phyloP scores from a whole-genome alignment of 2,113 vertebrate species.

The Naja naja region DNA sequence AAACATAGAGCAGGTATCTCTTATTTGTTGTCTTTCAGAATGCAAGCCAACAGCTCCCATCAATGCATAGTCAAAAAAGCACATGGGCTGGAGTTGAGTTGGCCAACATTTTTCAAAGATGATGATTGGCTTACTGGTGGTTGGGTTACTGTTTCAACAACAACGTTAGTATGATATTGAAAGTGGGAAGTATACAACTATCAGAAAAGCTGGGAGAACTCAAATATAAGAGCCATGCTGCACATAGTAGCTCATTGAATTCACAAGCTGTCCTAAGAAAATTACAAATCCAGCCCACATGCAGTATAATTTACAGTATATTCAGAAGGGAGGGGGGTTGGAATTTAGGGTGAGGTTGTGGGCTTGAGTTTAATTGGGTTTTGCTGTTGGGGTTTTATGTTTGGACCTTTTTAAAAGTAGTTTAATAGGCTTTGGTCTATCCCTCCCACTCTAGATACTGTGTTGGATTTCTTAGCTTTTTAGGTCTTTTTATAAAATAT shows the following conservation, averaged over 20 bases:
- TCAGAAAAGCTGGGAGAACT: background rate
- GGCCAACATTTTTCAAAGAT: background rate
- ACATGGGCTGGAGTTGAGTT: background rate
- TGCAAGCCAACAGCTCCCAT: background rate
- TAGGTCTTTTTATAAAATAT: background rate
- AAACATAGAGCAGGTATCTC: background rate
- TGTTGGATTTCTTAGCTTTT: background rate
- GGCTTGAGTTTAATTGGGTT: background rate
- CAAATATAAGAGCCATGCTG: background rate
- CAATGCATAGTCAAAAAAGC: background rate
- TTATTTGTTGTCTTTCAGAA: background rate
- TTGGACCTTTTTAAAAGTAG: background rate
- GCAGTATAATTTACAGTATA: background rate
- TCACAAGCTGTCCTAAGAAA: background rate
- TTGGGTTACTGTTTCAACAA: background rate
- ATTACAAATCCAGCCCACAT: background rate
- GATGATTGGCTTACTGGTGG: background rate
- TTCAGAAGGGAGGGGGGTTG: background rate
- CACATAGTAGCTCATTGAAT: background rate
- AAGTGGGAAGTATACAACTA: background rate
- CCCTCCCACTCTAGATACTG: background rate
- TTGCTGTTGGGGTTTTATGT: background rate
- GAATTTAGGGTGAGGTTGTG: background rate
- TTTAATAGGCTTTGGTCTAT: background rate
- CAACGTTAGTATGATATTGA: background rate